Base-by-base conservation (phyloP, 1,140 invertebrate genomes). In the Drosophila paulistorum region DNA sequence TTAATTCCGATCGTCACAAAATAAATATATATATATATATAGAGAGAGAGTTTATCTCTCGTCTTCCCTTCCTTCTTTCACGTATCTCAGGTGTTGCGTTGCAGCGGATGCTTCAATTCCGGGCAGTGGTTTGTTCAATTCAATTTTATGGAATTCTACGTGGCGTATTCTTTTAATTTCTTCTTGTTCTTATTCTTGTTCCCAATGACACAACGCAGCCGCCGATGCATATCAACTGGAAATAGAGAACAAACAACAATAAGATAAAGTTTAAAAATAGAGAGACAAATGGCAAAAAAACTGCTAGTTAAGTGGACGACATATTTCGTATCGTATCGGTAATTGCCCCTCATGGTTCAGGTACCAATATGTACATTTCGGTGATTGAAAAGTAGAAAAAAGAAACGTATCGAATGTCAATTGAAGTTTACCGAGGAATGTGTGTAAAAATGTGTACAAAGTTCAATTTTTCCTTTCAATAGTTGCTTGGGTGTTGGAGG, bases 211-310 rank as follows among this genome's bases (percentile, higher is more conserved):
- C 10, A 67, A 51, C 69, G 69, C 68, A 71, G 54, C 45, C 37
- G 55, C 35, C 83, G 84, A 77, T 87, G 84, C 83, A 87, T 86
- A 86, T 87, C 83, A 81, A 87, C 83, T 86, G 83, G 9, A 82
- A 81, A 23, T 14, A 39, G 39, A 63, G 26, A 61, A 59, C 62
- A 33, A 57, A 30, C 9, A 33, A n/a, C 13, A 57, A 37, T 4
- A 63, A 61, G n/a, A 7, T 14, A 45, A 20, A 42, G 11, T 7
- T 30, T 11, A 33, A 37, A 35, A 61, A 10, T 39, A n/a, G 39
- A 30, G 6, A 41, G 11, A 55, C 63, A 55, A 51, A 33, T 17
- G 39, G 33, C 30, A 20, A 70, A 58, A 26, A 26, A 45, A 65
- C 55, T 42, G 30, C 5, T 20, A 14, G 17, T 13, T 35, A 41